Evolutionary conservation across 2,888 invertebrate genomes (phyloP).

Genomic region (Eupithecia inturbata): DNA sequence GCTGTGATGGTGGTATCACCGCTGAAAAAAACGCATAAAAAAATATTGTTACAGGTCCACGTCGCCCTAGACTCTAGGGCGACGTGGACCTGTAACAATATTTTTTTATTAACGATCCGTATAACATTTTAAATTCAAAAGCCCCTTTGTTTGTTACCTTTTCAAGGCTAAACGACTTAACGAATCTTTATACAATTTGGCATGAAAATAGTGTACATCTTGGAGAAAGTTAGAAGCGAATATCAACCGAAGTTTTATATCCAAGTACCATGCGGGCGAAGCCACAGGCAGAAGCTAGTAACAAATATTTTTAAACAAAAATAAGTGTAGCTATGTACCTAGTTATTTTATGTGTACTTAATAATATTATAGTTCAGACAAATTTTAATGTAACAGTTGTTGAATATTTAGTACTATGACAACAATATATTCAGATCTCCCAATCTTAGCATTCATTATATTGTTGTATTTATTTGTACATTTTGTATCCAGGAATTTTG

Average conservation of each 20-base stretch:
- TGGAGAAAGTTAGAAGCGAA: too few species aligned
- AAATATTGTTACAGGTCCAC: conserved; percentile 22
- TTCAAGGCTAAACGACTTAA: too few species aligned
- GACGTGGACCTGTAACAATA: conserved; percentile 21
- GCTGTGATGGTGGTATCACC: conserved; percentile 11
- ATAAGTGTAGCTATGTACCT: not conserved
- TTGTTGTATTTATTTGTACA: not conserved
- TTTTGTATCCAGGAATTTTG: not conserved
- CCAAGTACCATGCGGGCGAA: too few species aligned
- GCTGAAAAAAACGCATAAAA: too few species aligned
- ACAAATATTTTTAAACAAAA: not conserved
- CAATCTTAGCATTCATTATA: too few species aligned
- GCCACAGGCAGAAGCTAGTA: not conserved
- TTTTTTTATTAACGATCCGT: not conserved
- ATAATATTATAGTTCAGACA: too few species aligned
- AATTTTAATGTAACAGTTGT: too few species aligned
- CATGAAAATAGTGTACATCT: too few species aligned
- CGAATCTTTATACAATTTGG: too few species aligned
- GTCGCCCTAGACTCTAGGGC: conserved; percentile 14
- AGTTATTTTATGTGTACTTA: not conserved
- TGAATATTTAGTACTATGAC: not conserved
- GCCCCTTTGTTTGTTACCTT: not conserved
- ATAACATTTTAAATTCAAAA: too few species aligned
- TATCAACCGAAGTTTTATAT: too few species aligned
- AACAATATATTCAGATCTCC: too few species aligned